Percentiles rank a stretch among this genome's conserved stretches.
These are phyloP conservation scores for Phyto melanocephala DNA, from an alignment of 2,888 invertebrate species.

Conservation along the genomic window DNA sequence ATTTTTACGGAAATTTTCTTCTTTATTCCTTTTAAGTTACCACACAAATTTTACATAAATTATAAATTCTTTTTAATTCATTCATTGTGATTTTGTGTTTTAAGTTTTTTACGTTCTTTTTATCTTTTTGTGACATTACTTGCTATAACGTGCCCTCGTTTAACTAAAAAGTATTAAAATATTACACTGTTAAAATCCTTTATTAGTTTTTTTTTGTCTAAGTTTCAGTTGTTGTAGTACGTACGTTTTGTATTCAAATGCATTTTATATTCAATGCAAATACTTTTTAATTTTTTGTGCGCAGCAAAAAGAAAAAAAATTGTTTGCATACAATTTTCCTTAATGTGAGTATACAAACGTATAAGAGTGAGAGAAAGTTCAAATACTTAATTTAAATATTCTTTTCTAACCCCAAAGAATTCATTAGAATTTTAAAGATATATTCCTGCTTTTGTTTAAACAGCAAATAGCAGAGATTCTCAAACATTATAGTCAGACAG, in stretches of 20 bases:
- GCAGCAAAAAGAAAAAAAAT: neutral
- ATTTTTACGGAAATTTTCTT: neutral
- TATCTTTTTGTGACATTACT: conserved; percentile 15
- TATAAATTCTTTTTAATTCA: conserved; percentile 44
- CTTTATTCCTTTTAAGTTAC: neutral
- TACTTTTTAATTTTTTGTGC: conserved; percentile 47
- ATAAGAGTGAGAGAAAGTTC: neutral
- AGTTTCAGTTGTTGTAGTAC: neutral
- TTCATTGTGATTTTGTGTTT: conserved; percentile 10
- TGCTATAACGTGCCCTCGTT: conserved; percentile 46
- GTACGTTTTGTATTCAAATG: conserved; percentile 25
- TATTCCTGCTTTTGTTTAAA: conserved; percentile 20
- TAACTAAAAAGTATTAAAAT: conserved; percentile 53
- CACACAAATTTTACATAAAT: conserved; percentile 29
- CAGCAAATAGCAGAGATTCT: too few relatives aligned
- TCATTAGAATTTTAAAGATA: conserved; percentile 38
- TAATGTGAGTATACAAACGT: neutral
- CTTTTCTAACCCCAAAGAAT: conserved; percentile 1
- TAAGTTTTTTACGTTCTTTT: neutral
- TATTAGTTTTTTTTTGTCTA: conserved; percentile 16
- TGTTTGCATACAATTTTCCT: neutral
- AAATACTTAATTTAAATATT: too few relatives aligned
- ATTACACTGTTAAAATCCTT: conserved; percentile 40
- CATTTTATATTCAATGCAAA: conserved; percentile 48
- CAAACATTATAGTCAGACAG: too few relatives aligned